These are phyloP conservation scores for Aradophagus sp. DNA, from an alignment of 1,140 invertebrate species.

Conservation along the genomic window DNA sequence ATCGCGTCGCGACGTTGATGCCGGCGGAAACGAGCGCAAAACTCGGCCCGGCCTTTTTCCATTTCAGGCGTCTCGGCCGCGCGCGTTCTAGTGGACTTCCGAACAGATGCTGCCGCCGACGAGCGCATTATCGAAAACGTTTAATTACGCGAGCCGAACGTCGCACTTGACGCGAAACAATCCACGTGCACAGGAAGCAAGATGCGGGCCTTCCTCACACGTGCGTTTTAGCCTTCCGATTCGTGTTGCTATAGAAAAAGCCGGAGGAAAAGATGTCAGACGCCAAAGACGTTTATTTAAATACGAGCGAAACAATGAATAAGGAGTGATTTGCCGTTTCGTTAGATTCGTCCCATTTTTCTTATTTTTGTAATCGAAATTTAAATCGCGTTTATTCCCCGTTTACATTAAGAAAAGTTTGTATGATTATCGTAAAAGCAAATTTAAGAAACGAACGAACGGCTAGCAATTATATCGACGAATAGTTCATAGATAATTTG, in stretches of 20 bases:
- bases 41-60: constrained; percentile 8
- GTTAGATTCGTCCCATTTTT: too few species aligned
- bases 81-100: constrained; percentile 27
- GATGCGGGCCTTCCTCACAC: constrained; percentile 67
- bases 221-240: constrained; percentile 40
- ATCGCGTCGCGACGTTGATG: constrained; percentile 47
- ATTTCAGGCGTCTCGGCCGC: constrained; percentile 11
- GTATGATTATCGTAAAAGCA: too few species aligned
- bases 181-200: constrained; percentile 69
- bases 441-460: too few species aligned
- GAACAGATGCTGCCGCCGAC: constrained; percentile 56
- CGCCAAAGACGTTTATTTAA: too few species aligned
- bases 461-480: too few species aligned
- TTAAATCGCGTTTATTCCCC: too few species aligned
- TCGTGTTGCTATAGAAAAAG: constrained; percentile 4
- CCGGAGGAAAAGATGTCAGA: too few species aligned
- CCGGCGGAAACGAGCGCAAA: constrained; percentile 46
- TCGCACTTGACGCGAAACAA: constrained; percentile 54
- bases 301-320: too few species aligned
- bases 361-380: too few species aligned
- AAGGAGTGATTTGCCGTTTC: too few species aligned
- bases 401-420: too few species aligned
- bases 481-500: too few species aligned
- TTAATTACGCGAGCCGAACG: constrained; percentile 60
- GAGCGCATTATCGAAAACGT: constrained; percentile 61